These are phyloP conservation scores for Mizuhopecten yessoensis DNA, from an alignment of 1,140 invertebrate species.

Conservation along the genomic window DNA sequence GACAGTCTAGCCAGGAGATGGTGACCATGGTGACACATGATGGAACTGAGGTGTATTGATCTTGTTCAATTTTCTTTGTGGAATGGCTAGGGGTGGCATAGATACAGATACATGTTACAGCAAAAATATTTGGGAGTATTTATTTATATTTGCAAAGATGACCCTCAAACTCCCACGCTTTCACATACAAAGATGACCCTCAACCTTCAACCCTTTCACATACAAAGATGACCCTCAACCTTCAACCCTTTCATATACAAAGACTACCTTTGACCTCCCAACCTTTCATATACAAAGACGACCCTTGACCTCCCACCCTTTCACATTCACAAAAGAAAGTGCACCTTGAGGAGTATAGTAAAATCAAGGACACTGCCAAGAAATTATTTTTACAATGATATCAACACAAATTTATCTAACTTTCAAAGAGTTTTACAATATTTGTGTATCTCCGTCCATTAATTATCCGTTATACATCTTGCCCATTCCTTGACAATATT, in stretches of 20 bases:
- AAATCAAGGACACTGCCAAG: background rate
- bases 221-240: too few relatives aligned
- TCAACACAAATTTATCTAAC: background rate
- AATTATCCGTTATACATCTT: background rate
- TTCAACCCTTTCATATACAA: too few relatives aligned
- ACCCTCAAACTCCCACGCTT: too few relatives aligned
- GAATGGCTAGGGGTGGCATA: background rate
- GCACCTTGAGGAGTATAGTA: background rate
- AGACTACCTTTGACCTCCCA: background rate
- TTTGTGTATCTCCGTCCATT: background rate
- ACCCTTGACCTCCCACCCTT: too few relatives aligned
- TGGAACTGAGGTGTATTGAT: background rate
- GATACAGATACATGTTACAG: too few relatives aligned
- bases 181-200: too few relatives aligned
- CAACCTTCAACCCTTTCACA: too few relatives aligned
- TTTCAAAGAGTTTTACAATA: background rate
- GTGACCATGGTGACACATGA: constrained; percentile 8
- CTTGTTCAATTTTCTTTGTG: constrained; percentile 29
- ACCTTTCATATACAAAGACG: too few relatives aligned
- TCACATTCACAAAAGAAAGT: background rate
- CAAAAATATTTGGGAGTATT: too few relatives aligned
- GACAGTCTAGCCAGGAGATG: background rate
- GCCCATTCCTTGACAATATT: background rate
- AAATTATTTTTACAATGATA: background rate
- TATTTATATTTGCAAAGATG: too few relatives aligned